Conservation (phyloP, 2,797 vertebrate species). For the Oryzias dopingdopingensis region DNA sequence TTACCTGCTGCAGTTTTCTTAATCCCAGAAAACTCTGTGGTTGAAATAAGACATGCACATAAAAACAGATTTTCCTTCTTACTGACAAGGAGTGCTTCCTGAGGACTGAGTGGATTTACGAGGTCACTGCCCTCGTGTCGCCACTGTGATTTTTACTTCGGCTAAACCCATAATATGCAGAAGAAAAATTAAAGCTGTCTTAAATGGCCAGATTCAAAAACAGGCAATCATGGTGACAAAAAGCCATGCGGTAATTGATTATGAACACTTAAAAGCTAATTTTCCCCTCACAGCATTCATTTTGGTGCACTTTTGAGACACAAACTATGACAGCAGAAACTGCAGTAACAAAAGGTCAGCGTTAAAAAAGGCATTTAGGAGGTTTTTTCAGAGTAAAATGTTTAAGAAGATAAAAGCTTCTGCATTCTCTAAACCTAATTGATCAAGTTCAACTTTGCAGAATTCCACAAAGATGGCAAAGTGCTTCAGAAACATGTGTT, state of each 20-base stretch:
- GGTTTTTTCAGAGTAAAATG: no score
- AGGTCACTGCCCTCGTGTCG: no score
- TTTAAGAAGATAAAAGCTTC: not conserved
- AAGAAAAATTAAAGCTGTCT: not conserved
- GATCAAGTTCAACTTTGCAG: not conserved
- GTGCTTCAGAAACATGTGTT: slow-evolving; percentile 24
- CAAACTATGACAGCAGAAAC: not conserved
- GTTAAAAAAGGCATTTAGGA: not conserved
- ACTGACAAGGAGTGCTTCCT: no score
- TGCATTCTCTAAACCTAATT: not conserved
- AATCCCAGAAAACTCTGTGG: no score
- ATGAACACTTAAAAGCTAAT: not conserved
- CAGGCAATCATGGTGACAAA: not conserved
- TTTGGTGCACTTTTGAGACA: not conserved
- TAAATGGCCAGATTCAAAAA: not conserved
- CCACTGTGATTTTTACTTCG: no score
- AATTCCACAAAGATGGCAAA: slow-evolving; percentile 28
- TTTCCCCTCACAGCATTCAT: not conserved
- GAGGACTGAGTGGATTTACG: no score
- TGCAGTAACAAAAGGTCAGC: not conserved
- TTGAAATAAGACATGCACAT: no score
- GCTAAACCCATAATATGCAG: no score
- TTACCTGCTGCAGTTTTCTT: no score
- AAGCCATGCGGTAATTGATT: not conserved
- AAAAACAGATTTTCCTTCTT: no score